Percentiles rank a stretch among this genome's conserved stretches.
These are phyloP conservation scores for Stegana nigrithorax DNA, from an alignment of 2,888 invertebrate genomes.

Conservation along the genomic window DNA sequence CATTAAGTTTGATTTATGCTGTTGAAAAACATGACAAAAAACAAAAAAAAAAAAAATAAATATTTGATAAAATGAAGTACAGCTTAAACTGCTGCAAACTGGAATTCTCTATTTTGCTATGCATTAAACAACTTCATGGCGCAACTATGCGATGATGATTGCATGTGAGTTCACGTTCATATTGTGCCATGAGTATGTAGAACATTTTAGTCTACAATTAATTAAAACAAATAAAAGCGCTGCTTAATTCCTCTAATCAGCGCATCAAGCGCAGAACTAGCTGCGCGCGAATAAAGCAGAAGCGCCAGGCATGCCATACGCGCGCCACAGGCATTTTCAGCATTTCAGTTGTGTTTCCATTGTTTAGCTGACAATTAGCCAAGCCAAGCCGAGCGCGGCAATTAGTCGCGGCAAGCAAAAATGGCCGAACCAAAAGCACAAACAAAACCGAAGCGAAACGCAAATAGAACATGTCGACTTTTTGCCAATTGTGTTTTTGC, in stretches of 20 bases:
- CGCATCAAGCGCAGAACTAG: background rate
- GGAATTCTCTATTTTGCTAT: too few species aligned
- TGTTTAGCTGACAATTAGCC: constrained; percentile 56
- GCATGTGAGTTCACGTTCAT: too few species aligned
- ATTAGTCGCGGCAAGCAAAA: too few species aligned
- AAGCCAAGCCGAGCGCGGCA: constrained; percentile 25
- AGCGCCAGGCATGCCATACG: background rate
- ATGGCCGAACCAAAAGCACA: constrained; percentile 38
- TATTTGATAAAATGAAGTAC: too few species aligned
- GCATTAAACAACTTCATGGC: too few species aligned
- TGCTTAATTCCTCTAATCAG: constrained; percentile 17
- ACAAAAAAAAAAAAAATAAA: constrained; percentile 10
- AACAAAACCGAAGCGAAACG: constrained; percentile 15
- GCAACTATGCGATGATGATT: too few species aligned
- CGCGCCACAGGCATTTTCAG: background rate
- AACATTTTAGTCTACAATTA: constrained; percentile 58
- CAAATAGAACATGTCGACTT: constrained; percentile 36
- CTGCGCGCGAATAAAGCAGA: background rate
- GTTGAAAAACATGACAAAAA: constrained; percentile 29
- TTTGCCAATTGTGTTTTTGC: constrained; percentile 40
- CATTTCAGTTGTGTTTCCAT: constrained; percentile 50
- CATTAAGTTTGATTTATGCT: constrained; percentile 59
- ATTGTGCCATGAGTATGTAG: too few species aligned
- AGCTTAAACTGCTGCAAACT: too few species aligned
- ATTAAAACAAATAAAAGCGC: constrained; percentile 44